These are phyloP conservation scores for Torymus tubicola DNA, from an alignment of 2,888 invertebrate genomes.

Conservation along the genomic window DNA sequence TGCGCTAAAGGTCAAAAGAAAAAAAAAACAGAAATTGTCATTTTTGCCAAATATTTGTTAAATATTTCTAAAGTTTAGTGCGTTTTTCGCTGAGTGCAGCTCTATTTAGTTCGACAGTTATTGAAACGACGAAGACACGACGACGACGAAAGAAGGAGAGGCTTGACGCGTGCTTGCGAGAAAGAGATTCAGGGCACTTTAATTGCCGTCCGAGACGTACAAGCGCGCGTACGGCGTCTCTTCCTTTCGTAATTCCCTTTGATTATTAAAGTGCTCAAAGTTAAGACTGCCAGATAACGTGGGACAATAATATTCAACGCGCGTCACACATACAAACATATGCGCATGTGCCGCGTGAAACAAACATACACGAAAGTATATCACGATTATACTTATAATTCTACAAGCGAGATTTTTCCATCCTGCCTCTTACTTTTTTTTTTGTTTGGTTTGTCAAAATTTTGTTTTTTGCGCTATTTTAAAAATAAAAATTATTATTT, in stretches of 20 bases:
- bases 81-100: slow-evolving; percentile 20
- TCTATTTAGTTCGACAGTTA: slow-evolving; percentile 27
- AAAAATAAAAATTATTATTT: slow-evolving; percentile 52
- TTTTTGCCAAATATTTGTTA: not conserved
- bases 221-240: not conserved
- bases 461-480: slow-evolving; percentile 34
- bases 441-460: slow-evolving; percentile 42
- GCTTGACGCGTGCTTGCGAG: too few relatives aligned
- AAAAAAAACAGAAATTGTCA: too few relatives aligned
- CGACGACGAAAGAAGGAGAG: not conserved
- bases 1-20: too few relatives aligned
- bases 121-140: not conserved
- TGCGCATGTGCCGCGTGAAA: not conserved
- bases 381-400: not conserved
- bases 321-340: not conserved
- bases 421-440: slow-evolving; percentile 20
- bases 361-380: slow-evolving; percentile 10
- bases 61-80: slow-evolving; percentile 36
- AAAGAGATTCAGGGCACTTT: too few relatives aligned
- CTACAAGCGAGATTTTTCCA: slow-evolving; percentile 28
- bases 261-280: slow-evolving; percentile 51
- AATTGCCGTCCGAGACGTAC: not conserved
- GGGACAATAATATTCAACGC: slow-evolving; percentile 42
- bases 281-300: slow-evolving; percentile 50
- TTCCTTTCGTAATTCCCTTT: slow-evolving; percentile 39